Percentiles rank a stretch among this genome's conserved stretches.
phyloP scores from a whole-genome alignment of 1,140 invertebrate genomes.

The Ceratosolen solmsi region DNA sequence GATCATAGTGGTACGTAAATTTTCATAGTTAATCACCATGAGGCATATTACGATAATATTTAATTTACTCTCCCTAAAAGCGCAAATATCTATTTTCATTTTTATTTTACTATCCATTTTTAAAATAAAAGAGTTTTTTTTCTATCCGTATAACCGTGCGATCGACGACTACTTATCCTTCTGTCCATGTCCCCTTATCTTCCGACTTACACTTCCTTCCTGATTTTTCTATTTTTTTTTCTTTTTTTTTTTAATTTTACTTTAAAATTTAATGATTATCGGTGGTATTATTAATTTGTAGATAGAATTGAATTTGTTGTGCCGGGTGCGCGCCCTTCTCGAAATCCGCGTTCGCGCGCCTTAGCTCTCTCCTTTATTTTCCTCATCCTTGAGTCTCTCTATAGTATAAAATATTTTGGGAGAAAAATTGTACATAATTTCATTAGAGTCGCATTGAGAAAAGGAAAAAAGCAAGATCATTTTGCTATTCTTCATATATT shows the following conservation, averaged over 20 bases:
- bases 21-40: slow-evolving; percentile 37
- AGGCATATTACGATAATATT: slow-evolving; percentile 46
- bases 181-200: too few relatives aligned
- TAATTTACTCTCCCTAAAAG: slow-evolving; percentile 37
- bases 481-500: background rate
- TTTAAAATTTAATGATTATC: slow-evolving; percentile 35
- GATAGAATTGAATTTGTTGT: slow-evolving; percentile 48
- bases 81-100: background rate
- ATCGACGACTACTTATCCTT: background rate
- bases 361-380: slow-evolving; percentile 40
- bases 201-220: background rate
- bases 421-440: slow-evolving; percentile 34
- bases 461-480: background rate
- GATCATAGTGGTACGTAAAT: slow-evolving; percentile 44
- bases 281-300: slow-evolving; percentile 53
- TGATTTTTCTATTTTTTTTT: slow-evolving; percentile 12
- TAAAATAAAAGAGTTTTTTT: slow-evolving; percentile 1
- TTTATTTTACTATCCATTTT: background rate
- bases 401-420: slow-evolving; percentile 26
- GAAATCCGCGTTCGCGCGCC: slow-evolving; percentile 35
- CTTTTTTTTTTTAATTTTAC: slow-evolving; percentile 25
- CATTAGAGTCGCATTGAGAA: background rate
- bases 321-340: slow-evolving; percentile 29
- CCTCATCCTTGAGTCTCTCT: slow-evolving; percentile 32
- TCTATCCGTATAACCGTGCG: slow-evolving; percentile 12